phyloP scores from a whole-genome alignment of 2,113 vertebrate genomes.

The Lynx canadensis region DNA sequence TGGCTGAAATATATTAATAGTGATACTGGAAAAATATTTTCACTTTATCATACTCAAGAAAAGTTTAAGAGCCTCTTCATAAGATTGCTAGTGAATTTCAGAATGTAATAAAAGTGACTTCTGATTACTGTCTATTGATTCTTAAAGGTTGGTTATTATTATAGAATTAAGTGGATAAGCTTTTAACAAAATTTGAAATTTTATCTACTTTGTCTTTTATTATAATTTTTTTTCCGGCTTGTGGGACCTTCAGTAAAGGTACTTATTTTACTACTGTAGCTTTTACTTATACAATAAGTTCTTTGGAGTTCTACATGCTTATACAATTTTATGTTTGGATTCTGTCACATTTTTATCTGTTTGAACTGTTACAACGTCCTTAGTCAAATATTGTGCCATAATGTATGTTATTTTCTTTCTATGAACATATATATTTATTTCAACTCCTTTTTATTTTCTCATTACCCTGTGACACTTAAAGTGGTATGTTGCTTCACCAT shows the following conservation, averaged over 20 bases:
- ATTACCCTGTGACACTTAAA: neutral
- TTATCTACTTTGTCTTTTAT: constrained; percentile 17
- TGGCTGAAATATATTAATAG: constrained; percentile 39
- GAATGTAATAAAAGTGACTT: constrained; percentile 44
- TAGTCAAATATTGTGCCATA: neutral
- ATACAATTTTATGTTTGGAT: neutral
- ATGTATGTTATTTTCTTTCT: neutral
- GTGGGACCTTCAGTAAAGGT: neutral
- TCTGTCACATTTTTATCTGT: neutral
- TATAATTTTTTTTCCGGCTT: neutral
- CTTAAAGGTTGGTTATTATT: neutral
- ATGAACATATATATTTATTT: neutral
- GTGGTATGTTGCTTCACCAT: neutral
- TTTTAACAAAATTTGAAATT: constrained; percentile 42
- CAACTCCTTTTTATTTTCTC: neutral
- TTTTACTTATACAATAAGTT: neutral
- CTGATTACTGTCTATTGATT: neutral
- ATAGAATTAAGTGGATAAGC: constrained; percentile 29
- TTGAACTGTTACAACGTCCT: neutral
- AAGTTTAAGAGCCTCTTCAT: constrained; percentile 51
- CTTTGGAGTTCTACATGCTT: neutral
- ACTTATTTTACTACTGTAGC: neutral
- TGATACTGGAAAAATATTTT: constrained; percentile 52
- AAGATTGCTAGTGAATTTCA: constrained; percentile 14
- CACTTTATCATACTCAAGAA: constrained; percentile 30